These are phyloP conservation scores for Hydrolagus colliei DNA, from an alignment of 2,797 vertebrate species.

Conservation along the genomic window DNA sequence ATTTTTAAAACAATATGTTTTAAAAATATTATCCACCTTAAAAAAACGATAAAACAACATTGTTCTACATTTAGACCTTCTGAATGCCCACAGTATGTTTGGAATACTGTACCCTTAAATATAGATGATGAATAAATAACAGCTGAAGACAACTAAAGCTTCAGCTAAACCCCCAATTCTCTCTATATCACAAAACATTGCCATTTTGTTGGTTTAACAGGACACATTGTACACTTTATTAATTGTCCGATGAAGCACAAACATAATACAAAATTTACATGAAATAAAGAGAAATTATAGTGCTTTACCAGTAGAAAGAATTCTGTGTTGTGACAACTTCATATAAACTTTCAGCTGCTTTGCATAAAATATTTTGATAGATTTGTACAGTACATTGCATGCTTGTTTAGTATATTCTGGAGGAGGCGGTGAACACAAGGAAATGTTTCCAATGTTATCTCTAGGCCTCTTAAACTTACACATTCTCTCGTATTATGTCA, in stretches of 20 bases:
- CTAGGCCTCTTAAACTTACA: neutral
- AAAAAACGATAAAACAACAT: neutral
- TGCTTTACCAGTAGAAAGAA: neutral
- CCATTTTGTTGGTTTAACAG: neutral
- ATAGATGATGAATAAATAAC: slow-evolving; percentile 3
- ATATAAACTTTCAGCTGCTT: neutral
- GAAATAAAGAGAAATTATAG: neutral
- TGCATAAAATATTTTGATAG: neutral
- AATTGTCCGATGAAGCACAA: neutral
- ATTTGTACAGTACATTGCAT: neutral
- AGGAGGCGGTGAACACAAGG: neutral
- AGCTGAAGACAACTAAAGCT: neutral
- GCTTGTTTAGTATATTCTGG: neutral
- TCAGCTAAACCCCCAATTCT: neutral
- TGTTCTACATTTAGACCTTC: neutral
- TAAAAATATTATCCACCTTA: too few species aligned
- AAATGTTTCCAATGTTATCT: neutral
- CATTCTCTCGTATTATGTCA: neutral
- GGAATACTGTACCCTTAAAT: neutral
- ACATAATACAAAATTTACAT: too few species aligned
- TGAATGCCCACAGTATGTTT: neutral
- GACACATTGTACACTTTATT: neutral
- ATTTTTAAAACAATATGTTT: neutral
- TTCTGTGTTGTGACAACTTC: neutral
- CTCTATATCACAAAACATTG: neutral